Evolutionary conservation across 1,140 invertebrate genomes (phyloP).

Genomic region (Drosophila oshimai): DNA sequence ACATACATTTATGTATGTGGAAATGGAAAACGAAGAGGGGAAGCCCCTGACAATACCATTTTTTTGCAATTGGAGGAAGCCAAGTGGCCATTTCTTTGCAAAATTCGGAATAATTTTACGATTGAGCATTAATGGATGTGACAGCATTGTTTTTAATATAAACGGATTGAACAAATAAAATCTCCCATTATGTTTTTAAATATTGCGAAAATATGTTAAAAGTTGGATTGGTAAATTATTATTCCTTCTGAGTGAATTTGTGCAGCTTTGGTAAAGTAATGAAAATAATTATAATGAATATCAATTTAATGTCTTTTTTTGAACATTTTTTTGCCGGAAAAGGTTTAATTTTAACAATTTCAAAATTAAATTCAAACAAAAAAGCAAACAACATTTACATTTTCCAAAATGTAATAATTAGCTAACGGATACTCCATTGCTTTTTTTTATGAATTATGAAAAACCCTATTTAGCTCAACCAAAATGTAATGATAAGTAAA

Average conservation of each 20-base stretch:
- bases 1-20: neutral
- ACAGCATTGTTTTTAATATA: slow-evolving; percentile 11
- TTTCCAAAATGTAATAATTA: too few relatives aligned
- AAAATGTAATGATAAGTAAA: too few relatives aligned
- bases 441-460: too few relatives aligned
- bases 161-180: slow-evolving; percentile 22
- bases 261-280: neutral
- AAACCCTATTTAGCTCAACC: too few relatives aligned
- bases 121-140: slow-evolving; percentile 36
- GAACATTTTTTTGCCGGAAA: neutral
- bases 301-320: neutral
- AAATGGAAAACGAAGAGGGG: neutral
- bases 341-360: neutral
- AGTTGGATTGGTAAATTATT: neutral
- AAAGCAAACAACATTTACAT: too few relatives aligned
- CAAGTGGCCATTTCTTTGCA: slow-evolving; percentile 33
- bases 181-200: slow-evolving; percentile 1
- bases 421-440: too few relatives aligned
- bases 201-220: slow-evolving; percentile 7
- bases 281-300: neutral
- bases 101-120: slow-evolving; percentile 28
- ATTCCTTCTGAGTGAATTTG: neutral
- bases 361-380: neutral
- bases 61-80: slow-evolving; percentile 27
- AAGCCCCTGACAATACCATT: slow-evolving; percentile 23